Conservation (phyloP, 2,113 vertebrate genomes). For the Cyanoderma ruficeps region DNA sequence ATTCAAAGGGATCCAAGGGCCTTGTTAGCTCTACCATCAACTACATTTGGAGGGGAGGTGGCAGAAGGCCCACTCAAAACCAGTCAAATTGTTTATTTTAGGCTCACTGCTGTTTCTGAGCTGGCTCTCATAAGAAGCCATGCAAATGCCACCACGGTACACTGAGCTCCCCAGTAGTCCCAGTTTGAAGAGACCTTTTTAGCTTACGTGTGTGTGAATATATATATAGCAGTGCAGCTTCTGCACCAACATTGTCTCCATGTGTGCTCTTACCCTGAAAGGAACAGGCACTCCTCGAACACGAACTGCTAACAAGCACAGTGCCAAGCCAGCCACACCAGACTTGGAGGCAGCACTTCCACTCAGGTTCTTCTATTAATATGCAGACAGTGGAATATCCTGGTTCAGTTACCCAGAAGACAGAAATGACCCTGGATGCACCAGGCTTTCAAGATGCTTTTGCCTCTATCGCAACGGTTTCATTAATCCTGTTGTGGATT, state of each 20-base stretch:
- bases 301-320: not conserved
- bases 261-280: not conserved
- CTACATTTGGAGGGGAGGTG: not conserved
- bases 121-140: not conserved
- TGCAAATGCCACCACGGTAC: not conserved
- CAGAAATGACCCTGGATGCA: not conserved
- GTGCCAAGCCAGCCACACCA: not conserved
- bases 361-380: not conserved
- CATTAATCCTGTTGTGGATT: not conserved
- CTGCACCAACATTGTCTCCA: not conserved
- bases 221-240: not conserved
- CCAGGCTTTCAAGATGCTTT: not conserved
- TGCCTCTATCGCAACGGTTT: not conserved
- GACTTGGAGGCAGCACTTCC: not conserved
- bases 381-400: not conserved
- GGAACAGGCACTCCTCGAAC: not conserved
- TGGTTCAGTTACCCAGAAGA: not conserved
- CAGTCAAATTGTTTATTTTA: not conserved
- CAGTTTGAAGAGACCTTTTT: not conserved
- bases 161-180: not conserved
- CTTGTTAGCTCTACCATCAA: not conserved
- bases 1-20: not conserved
- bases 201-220: not conserved
- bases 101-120: not conserved
- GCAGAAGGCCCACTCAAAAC: not conserved